Evolutionary conservation across 2,113 vertebrate species (phyloP).

Genomic region (Tachysurus fulvidraco): DNA sequence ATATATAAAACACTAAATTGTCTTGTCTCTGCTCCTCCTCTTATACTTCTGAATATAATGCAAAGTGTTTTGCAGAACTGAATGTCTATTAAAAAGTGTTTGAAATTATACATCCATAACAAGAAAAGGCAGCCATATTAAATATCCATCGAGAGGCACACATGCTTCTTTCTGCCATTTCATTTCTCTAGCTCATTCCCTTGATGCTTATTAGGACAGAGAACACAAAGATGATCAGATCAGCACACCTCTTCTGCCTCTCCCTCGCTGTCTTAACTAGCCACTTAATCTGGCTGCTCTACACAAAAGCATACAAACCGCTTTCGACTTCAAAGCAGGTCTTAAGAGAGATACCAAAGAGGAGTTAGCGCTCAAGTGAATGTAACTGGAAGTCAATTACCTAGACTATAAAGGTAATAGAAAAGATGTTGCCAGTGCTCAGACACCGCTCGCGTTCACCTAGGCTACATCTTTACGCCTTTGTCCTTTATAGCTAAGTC

Average conservation of each 20-base stretch:
- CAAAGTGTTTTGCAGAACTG: conserved; percentile 1
- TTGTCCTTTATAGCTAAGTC: conserved; percentile 46
- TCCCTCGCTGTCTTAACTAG: conserved; percentile 42
- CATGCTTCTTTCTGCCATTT: background rate
- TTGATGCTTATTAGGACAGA: conserved; percentile 37
- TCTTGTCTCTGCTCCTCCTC: background rate
- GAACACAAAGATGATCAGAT: conserved; percentile 41
- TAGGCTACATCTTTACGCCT: conserved; percentile 31
- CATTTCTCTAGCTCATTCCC: conserved; percentile 10
- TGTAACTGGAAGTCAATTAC: conserved; percentile 66
- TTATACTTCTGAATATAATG: background rate
- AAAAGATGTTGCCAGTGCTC: conserved; percentile 55
- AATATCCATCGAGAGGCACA: background rate
- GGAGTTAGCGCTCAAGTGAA: conserved; percentile 58
- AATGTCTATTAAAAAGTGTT: conserved; percentile 16
- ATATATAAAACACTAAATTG: background rate
- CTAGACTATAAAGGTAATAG: conserved; percentile 59
- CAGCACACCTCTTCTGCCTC: conserved; percentile 15
- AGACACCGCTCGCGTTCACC: conserved; percentile 30
- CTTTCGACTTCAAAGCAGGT: conserved; percentile 58
- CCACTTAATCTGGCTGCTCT: conserved; percentile 56
- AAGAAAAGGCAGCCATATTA: conserved; percentile 18
- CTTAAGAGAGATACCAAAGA: conserved; percentile 56
- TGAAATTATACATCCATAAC: conserved; percentile 16
- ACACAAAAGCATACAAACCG: conserved; percentile 47